Conservation (phyloP, 2,113 vertebrate species). For the Aplodontia rufa region DNA sequence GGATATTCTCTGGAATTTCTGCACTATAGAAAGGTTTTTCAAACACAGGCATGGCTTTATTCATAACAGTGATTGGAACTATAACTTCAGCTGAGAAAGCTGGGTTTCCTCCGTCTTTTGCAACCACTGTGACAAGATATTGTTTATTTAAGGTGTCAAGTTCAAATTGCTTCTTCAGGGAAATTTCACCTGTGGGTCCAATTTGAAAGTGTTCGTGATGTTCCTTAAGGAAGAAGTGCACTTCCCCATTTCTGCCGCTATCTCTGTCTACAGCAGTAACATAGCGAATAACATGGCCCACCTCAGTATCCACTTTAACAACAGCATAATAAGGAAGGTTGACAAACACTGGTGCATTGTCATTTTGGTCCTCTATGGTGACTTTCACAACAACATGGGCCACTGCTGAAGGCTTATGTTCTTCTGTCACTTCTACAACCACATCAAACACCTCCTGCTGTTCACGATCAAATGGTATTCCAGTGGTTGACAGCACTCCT, state of each 20-base stretch:
- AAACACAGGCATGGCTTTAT: constrained; percentile 96
- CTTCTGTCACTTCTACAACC: constrained; percentile 92
- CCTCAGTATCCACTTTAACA: constrained; percentile 92
- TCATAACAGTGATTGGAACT: constrained; percentile 93
- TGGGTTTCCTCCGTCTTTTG: constrained; percentile 91
- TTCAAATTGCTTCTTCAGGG: constrained; percentile 91
- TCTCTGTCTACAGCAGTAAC: constrained; percentile 95
- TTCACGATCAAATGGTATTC: constrained; percentile 95
- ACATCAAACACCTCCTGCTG: constrained; percentile 91
- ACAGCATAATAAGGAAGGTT: constrained; percentile 95
- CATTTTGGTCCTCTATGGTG: constrained; percentile 92
- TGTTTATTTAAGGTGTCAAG: constrained; percentile 91
- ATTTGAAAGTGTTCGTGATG: constrained; percentile 93
- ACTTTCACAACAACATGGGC: constrained; percentile 93
- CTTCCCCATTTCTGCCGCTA: constrained; percentile 88
- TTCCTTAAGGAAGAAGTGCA: constrained; percentile 92
- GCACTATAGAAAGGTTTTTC: constrained; percentile 97
- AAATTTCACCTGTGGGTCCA: constrained; percentile 89
- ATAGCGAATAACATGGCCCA: constrained; percentile 89
- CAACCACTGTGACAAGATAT: constrained; percentile 91
- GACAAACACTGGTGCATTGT: constrained; percentile 94
- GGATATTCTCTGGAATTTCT: constrained; percentile 94
- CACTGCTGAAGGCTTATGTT: constrained; percentile 86
- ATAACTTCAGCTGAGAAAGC: constrained; percentile 90
- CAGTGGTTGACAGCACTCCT: constrained; percentile 94